phyloP scores from a whole-genome alignment of 2,797 vertebrate genomes.

The Myripristis jacobus region DNA sequence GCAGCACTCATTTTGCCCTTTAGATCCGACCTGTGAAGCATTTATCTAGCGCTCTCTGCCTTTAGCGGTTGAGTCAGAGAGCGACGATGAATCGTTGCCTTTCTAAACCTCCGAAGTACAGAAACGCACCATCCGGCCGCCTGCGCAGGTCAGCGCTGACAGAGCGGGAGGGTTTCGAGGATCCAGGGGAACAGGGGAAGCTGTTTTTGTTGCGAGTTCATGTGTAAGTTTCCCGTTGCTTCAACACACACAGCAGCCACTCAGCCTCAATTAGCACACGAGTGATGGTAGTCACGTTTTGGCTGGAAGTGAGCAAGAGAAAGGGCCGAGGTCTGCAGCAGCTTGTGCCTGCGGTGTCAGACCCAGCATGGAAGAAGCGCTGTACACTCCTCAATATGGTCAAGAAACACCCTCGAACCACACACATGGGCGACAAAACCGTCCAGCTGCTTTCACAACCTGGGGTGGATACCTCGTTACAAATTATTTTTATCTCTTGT shows the following conservation, averaged over 20 bases:
- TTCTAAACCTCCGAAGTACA: conserved; percentile 35
- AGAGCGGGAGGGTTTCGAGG: conserved; percentile 35
- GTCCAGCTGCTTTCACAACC: conserved; percentile 54
- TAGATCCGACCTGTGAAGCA: conserved; percentile 3
- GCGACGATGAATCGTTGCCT: conserved; percentile 26
- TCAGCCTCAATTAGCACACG: conserved; percentile 38
- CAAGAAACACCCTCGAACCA: conserved; percentile 51
- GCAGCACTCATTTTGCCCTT: background rate
- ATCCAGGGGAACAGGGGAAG: conserved; percentile 20
- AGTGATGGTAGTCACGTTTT: conserved; percentile 55
- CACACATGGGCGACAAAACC: conserved; percentile 55
- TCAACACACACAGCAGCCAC: background rate
- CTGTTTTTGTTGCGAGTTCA: background rate
- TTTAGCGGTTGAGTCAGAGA: conserved; percentile 53
- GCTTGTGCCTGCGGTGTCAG: conserved; percentile 63
- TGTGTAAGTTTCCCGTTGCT: background rate
- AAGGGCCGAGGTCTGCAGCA: conserved; percentile 44
- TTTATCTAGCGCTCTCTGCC: conserved; percentile 28
- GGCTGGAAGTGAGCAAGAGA: conserved; percentile 27
- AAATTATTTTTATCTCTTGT: background rate
- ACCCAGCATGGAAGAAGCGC: conserved; percentile 40
- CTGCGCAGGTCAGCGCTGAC: conserved; percentile 58
- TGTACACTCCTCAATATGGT: conserved; percentile 27
- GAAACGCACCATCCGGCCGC: conserved; percentile 11
- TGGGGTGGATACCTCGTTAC: background rate